These are phyloP conservation scores for Patella depressa DNA, from an alignment of 2,888 invertebrate genomes.

Conservation along the genomic window DNA sequence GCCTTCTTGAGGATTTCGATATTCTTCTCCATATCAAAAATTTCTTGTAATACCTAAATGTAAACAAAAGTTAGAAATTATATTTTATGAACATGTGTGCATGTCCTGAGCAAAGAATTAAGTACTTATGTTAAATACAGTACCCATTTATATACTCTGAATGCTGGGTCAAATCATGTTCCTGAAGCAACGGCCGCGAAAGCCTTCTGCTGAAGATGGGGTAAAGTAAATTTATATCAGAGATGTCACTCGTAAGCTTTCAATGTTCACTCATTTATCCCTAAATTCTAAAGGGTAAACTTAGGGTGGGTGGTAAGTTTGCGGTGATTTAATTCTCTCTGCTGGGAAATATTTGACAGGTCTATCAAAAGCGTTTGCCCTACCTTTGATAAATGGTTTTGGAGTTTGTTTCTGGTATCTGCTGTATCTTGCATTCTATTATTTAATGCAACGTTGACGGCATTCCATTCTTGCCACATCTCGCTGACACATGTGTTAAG, in stretches of 20 bases:
- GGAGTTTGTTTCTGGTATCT: slow-evolving; percentile 68
- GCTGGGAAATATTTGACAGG: background rate
- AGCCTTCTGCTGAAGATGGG: too few species aligned
- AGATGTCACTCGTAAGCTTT: too few species aligned
- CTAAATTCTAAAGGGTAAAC: too few species aligned
- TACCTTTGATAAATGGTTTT: slow-evolving; percentile 69
- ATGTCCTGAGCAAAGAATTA: too few species aligned
- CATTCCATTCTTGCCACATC: slow-evolving; percentile 70
- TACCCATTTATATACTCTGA: too few species aligned
- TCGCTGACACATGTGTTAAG: slow-evolving; percentile 67
- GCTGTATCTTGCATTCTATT: slow-evolving; percentile 67
- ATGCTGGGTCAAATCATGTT: too few species aligned
- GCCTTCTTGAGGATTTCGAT: slow-evolving; percentile 89
- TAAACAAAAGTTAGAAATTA: background rate
- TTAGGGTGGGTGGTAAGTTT: too few species aligned
- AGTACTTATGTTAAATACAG: too few species aligned
- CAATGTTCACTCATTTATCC: too few species aligned
- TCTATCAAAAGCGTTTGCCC: background rate
- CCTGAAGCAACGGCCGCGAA: too few species aligned
- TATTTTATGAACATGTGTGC: too few species aligned
- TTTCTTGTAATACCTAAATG: slow-evolving; percentile 86
- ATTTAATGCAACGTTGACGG: slow-evolving; percentile 66
- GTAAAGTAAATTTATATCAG: too few species aligned
- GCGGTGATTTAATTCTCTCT: background rate
- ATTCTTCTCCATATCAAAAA: slow-evolving; percentile 92